phyloP scores from a whole-genome alignment of 2,888 invertebrate species.

The Chirona hameri region DNA sequence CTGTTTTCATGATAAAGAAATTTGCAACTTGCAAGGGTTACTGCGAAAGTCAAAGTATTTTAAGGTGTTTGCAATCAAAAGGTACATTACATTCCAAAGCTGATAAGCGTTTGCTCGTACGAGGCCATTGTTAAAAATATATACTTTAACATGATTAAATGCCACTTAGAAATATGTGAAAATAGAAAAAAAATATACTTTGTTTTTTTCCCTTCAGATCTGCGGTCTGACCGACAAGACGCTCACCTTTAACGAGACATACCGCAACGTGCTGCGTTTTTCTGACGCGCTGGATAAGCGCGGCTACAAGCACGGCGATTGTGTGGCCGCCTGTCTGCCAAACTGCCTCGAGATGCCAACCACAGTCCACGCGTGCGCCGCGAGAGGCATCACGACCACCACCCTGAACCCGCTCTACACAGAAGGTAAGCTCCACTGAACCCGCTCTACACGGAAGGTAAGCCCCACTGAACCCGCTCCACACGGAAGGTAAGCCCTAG shows the following conservation, averaged over 20 bases:
- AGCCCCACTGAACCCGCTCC: not conserved
- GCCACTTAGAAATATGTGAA: too few species aligned
- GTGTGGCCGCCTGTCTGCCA: conserved; percentile 24
- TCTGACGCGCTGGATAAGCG: not conserved
- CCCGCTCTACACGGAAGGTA: not conserved
- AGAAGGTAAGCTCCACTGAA: not conserved
- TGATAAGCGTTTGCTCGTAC: not conserved
- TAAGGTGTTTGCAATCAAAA: too few species aligned
- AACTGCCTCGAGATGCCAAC: not conserved
- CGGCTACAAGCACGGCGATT: conserved; percentile 1
- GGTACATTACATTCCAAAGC: too few species aligned
- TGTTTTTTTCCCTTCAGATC: not conserved
- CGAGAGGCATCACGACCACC: not conserved
- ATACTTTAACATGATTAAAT: too few species aligned
- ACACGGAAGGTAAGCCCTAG: not conserved
- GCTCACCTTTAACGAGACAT: not conserved
- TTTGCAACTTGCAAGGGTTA: too few species aligned
- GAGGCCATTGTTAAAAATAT: too few species aligned
- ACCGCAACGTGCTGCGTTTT: not conserved
- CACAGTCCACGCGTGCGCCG: not conserved
- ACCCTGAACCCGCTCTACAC: not conserved
- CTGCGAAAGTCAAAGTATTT: too few species aligned
- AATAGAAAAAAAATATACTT: not conserved
- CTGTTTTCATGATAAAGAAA: too few species aligned
- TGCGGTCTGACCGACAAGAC: not conserved